Evolutionary conservation across 1,140 invertebrate species (phyloP).

Genomic region (Cotesia vestalis): DNA sequence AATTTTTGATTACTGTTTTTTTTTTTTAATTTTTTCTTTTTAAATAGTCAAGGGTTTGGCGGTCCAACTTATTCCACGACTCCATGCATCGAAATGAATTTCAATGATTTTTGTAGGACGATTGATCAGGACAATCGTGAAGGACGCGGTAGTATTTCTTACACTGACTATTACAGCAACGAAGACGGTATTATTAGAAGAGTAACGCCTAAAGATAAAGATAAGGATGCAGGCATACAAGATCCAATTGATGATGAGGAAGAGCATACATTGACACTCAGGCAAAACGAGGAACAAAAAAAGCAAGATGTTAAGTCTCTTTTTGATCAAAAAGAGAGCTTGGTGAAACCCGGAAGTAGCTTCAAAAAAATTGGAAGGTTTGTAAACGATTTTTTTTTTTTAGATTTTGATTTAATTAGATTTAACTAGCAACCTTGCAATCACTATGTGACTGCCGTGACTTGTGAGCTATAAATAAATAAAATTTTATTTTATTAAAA

Average conservation of each 20-base stretch:
- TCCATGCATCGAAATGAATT: slow-evolving; percentile 68
- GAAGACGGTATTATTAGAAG: slow-evolving; percentile 62
- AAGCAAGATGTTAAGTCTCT: slow-evolving; percentile 61
- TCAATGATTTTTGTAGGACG: slow-evolving; percentile 69
- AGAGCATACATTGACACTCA: slow-evolving; percentile 60
- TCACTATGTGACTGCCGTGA: too few relatives aligned
- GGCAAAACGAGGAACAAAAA: slow-evolving; percentile 59
- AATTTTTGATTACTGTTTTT: too few relatives aligned
- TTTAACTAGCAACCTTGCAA: too few relatives aligned
- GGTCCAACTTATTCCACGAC: slow-evolving; percentile 67
- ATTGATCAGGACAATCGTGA: slow-evolving; percentile 66
- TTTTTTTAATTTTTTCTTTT: slow-evolving; percentile 35
- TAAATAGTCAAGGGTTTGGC: slow-evolving; percentile 56
- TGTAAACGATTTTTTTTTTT: slow-evolving; percentile 30
- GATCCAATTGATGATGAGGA: slow-evolving; percentile 58
- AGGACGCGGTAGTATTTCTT: slow-evolving; percentile 63
- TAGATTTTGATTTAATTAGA: not conserved
- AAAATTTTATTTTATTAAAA: too few relatives aligned
- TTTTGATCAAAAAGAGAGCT: slow-evolving; percentile 57
- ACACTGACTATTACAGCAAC: slow-evolving; percentile 65
- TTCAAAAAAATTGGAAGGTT: slow-evolving; percentile 64
- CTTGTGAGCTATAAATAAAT: too few relatives aligned
- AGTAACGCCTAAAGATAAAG: slow-evolving; percentile 36
- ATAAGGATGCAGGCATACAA: not conserved
- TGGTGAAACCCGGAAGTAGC: slow-evolving; percentile 47